Conservation (phyloP, 2,113 vertebrate species). For the Chamaea fasciata region DNA sequence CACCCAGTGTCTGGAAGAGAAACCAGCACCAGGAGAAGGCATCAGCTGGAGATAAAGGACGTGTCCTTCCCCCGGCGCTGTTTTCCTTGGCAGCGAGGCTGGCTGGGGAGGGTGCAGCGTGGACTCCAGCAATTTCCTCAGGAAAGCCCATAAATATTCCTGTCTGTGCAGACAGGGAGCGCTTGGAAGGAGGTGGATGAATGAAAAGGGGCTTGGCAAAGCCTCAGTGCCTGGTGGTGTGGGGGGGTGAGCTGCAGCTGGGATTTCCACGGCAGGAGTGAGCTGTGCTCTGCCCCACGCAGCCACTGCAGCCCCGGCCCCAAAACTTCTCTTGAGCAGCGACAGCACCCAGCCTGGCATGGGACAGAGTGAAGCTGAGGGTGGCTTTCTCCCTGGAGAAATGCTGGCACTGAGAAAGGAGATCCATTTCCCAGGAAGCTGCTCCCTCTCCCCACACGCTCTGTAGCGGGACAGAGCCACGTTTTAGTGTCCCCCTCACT, state of each 20-base stretch:
- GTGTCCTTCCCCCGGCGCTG: neutral
- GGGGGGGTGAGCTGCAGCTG: neutral
- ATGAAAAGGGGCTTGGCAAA: neutral
- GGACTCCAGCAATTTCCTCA: neutral
- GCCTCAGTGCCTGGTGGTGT: neutral
- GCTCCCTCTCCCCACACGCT: accelerated
- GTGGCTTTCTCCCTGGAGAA: accelerated
- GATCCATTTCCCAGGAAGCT: neutral
- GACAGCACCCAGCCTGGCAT: neutral
- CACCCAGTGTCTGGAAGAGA: neutral
- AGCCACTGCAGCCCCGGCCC: neutral
- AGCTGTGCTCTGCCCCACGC: neutral
- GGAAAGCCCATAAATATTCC: neutral
- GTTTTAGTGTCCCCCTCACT: accelerated
- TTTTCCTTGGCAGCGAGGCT: slow-evolving; percentile 1
- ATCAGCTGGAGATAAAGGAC: neutral
- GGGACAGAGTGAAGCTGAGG: neutral
- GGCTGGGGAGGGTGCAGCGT: neutral
- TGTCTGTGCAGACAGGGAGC: neutral
- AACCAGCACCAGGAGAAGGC: accelerated
- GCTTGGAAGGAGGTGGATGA: neutral
- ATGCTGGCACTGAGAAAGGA: neutral
- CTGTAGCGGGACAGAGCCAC: neutral
- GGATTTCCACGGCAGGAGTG: accelerated
- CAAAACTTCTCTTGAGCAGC: no score